Conservation (phyloP, 2,797 vertebrate genomes). For the Naso thynnoides region DNA sequence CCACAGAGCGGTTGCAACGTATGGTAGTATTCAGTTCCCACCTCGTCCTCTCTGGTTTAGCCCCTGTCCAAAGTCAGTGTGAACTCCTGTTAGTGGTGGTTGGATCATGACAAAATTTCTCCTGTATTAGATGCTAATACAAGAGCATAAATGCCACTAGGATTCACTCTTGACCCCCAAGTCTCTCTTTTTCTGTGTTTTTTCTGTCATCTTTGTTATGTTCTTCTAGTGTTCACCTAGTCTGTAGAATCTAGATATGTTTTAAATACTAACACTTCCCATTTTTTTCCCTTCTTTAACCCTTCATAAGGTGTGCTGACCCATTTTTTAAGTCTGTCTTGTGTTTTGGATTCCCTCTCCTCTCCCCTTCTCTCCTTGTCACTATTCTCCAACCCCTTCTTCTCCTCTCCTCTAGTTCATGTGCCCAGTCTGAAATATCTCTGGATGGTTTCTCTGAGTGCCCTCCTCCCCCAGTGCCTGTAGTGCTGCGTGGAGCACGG, state of each 20-base stretch:
- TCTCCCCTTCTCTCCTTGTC: conserved; percentile 38
- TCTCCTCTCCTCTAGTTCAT: conserved; percentile 87
- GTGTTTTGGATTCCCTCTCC: conserved; percentile 60
- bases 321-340: conserved; percentile 53
- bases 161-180: conserved; percentile 37
- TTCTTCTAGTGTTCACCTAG: conserved; percentile 45
- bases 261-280: conserved; percentile 53
- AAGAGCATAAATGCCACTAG: conserved; percentile 40
- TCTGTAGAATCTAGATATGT: conserved; percentile 50
- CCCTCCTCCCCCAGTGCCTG: conserved; percentile 92
- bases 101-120: conserved; percentile 47
- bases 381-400: conserved; percentile 49
- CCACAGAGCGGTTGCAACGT: conserved; percentile 80
- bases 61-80: conserved; percentile 72
- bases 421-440: conserved; percentile 96
- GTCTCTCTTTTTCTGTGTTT: conserved; percentile 34
- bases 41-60: conserved; percentile 79
- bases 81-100: conserved; percentile 64
- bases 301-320: conserved; percentile 44
- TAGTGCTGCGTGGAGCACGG: conserved; percentile 93
- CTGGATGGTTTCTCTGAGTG: conserved; percentile 97
- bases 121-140: conserved; percentile 52
- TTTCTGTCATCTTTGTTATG: conserved; percentile 49
- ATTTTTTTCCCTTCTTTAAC: conserved; percentile 41
- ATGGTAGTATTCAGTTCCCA: conserved; percentile 82